Base-by-base conservation (phyloP, 2,113 vertebrate species). In the Melanerpes formicivorus region DNA sequence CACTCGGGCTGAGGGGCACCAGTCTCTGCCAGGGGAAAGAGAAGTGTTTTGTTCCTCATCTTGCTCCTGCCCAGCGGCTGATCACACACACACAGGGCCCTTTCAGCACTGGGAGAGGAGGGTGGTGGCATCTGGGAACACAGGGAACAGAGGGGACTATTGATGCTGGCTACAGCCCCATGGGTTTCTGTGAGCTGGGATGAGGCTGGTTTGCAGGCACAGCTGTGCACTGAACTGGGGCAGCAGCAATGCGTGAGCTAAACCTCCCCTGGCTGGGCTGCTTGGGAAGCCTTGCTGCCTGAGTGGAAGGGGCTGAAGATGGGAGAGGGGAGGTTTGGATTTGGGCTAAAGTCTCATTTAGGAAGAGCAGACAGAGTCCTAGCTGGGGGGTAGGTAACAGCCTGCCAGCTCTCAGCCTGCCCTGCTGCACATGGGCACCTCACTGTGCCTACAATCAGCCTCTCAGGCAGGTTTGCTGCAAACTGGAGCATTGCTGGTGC, bases 71-170 rank as follows among this genome's bases (percentile, higher is more conserved):
- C 93, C 80, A 69, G 90, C 1, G 90, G 76, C 91, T 91, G 87
- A 87, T 93, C 12, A 29, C 44, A n/a, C 70, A 85, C 96, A 97
- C 97, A 98, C 93, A 94, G 75, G 84, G 87, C 84, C 93, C 97
- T 97, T 98, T 97, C 90, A 97, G 86, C 90, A 12, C 9, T 80
- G 78, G 93, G 90, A 97, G 97, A 96, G 89, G 94, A 96, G 94
- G 91, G 87, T 90, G 93, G 55, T 97, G 94, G 91, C 96, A 94
- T 96, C 96, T 96, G 89, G 88, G 95, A 96, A 93, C 14, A 60
- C 65, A 13, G 85, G 69, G 93, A 97, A 98, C 97, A 97, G 97
- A 97, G 90, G 25, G 9, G 27, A 60, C 62, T 55, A 32, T 97
- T 97, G 97, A 97, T 80, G 63, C n/a, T 75, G 48, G 88, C 42